A percentile compares a stretch with the other conserved stretches of the same genome.
Conservation (phyloP, 1,140 invertebrate species). For the Trissolcus basalis region DNA sequence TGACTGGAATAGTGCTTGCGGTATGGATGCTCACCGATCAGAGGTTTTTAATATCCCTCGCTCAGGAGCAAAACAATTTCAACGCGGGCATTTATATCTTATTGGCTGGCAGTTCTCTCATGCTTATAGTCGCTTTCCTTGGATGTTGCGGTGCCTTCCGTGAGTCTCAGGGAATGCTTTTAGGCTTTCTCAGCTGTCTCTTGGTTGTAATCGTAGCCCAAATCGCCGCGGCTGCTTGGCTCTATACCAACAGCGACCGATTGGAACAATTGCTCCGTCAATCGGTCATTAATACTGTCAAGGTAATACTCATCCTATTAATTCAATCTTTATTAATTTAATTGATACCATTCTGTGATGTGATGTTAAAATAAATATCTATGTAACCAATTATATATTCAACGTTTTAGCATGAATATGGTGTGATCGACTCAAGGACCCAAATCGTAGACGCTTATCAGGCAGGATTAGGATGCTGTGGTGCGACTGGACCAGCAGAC, state of each 20-base stretch:
- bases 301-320: slow-evolving; percentile 62
- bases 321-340: too few relatives aligned
- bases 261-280: slow-evolving; percentile 80
- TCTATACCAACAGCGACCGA: slow-evolving; percentile 81
- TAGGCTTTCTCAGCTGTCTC: slow-evolving; percentile 85
- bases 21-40: slow-evolving; percentile 88
- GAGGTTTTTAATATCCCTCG: slow-evolving; percentile 82
- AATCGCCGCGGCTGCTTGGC: slow-evolving; percentile 84
- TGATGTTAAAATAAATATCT: too few relatives aligned
- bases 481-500: slow-evolving; percentile 82
- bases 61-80: slow-evolving; percentile 82
- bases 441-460: slow-evolving; percentile 84
- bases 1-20: slow-evolving; percentile 81
- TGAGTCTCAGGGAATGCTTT: slow-evolving; percentile 91
- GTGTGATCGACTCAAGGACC: slow-evolving; percentile 79
- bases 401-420: slow-evolving; percentile 81
- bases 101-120: slow-evolving; percentile 85
- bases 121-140: slow-evolving; percentile 90
- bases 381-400: too few relatives aligned
- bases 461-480: slow-evolving; percentile 83
- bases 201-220: slow-evolving; percentile 87
- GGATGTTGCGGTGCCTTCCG: slow-evolving; percentile 93
- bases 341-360: too few relatives aligned
- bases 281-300: slow-evolving; percentile 81
- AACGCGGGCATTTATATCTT: slow-evolving; percentile 85